phyloP scores from a whole-genome alignment of 2,113 vertebrate genomes.

The rat (Rattus norvegicus) region GRCr8 NC_086020.1:221410501-221411000 shows the following conservation, averaged over 20 bases:
- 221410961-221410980: background rate
- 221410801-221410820: background rate
- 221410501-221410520: background rate
- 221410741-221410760: constrained; percentile 27
- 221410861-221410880: constrained; percentile 44
- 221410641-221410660: constrained; percentile 43
- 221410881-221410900: constrained; percentile 37
- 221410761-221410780: constrained; percentile 16
- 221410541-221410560: background rate
- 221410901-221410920: constrained; percentile 46
- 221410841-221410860: constrained; percentile 26
- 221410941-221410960: constrained; percentile 61
- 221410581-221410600: background rate
- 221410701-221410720: constrained; percentile 19
- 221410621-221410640: constrained; percentile 42
- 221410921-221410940: constrained; percentile 58
- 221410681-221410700: background rate
- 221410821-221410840: background rate
- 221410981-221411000: constrained; percentile 36
- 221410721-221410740: background rate
- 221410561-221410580: background rate
- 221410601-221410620: background rate
- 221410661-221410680: constrained; percentile 9
- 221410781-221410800: background rate
- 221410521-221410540: background rate